Percentiles rank a stretch among this genome's conserved stretches.
phyloP scores from a whole-genome alignment of 1,140 invertebrate genomes.

The Leptonema lineaticorne region DNA sequence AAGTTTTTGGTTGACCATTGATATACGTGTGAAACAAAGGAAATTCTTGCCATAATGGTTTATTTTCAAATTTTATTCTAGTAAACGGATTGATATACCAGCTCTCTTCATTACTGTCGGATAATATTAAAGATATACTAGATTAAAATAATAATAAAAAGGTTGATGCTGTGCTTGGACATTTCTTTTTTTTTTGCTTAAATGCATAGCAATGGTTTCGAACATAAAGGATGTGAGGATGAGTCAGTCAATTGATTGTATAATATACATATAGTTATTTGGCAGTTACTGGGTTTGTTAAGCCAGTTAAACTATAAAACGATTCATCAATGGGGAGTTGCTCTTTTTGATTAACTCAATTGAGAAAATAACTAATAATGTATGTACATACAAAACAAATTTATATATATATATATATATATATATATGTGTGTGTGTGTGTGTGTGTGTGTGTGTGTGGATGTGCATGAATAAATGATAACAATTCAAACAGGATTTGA shows the following conservation, averaged over 20 bases:
- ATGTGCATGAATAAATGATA: too few species aligned
- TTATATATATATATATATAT: too few species aligned
- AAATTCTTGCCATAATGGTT: background rate
- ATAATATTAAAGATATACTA: background rate
- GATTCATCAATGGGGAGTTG: background rate
- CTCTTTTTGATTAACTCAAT: background rate
- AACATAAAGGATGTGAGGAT: background rate
- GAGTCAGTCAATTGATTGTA: background rate
- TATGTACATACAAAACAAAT: too few species aligned
- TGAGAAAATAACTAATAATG: background rate
- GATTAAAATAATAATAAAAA: background rate
- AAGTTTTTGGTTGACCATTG: background rate
- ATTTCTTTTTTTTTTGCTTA: too few species aligned
- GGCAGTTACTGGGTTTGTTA: background rate
- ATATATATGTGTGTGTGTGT: too few species aligned
- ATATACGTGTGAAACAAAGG: background rate
- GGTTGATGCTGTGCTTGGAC: background rate
- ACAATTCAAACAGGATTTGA: too few species aligned
- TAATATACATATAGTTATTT: background rate
- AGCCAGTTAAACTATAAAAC: constrained; percentile 5
- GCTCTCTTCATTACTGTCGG: background rate
- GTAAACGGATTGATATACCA: background rate
- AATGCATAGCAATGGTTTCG: background rate
- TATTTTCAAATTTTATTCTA: background rate
- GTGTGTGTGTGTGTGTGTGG: too few species aligned